Percentiles rank a stretch among this genome's conserved stretches.
These are phyloP conservation scores for Crotalus horridus DNA, from an alignment of 2,113 vertebrate species.

Conservation along the genomic window DNA sequence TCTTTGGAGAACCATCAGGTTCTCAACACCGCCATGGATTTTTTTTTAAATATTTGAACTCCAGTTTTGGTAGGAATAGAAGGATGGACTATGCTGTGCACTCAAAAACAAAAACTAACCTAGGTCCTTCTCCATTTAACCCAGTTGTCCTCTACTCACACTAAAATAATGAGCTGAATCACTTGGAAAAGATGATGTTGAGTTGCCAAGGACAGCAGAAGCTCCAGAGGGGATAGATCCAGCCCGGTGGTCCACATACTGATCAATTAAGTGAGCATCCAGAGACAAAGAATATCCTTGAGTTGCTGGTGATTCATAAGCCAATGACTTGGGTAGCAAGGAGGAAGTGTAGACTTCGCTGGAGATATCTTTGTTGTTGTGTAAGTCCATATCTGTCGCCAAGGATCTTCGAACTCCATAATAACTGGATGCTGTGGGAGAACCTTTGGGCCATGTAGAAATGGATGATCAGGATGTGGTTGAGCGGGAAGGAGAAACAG, in stretches of 20 bases:
- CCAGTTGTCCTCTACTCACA: slow-evolving; percentile 66
- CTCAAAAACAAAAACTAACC: background rate
- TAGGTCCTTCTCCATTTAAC: background rate
- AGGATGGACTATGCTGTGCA: background rate
- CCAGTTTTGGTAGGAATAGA: background rate
- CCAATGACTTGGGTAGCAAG: slow-evolving; percentile 75
- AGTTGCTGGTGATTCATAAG: slow-evolving; percentile 73
- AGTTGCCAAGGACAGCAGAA: slow-evolving; percentile 71
- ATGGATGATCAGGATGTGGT: too few relatives aligned
- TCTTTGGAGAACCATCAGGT: background rate
- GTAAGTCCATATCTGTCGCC: slow-evolving; percentile 82
- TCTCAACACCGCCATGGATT: background rate
- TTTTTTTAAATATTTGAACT: background rate
- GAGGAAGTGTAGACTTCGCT: slow-evolving; percentile 72
- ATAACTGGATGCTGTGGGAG: slow-evolving; percentile 75
- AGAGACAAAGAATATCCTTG: slow-evolving; percentile 76
- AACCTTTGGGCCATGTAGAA: slow-evolving; percentile 68
- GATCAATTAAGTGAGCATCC: slow-evolving; percentile 81
- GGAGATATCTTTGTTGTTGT: slow-evolving; percentile 75
- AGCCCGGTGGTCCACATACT: slow-evolving; percentile 77
- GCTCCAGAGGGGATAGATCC: slow-evolving; percentile 65
- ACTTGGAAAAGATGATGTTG: slow-evolving; percentile 75
- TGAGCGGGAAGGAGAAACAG: background rate
- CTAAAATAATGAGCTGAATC: slow-evolving; percentile 79
- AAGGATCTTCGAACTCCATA: slow-evolving; percentile 81